These are phyloP conservation scores for Leguminivora glycinivorella DNA, from an alignment of 1,140 invertebrate species.

Conservation along the genomic window DNA sequence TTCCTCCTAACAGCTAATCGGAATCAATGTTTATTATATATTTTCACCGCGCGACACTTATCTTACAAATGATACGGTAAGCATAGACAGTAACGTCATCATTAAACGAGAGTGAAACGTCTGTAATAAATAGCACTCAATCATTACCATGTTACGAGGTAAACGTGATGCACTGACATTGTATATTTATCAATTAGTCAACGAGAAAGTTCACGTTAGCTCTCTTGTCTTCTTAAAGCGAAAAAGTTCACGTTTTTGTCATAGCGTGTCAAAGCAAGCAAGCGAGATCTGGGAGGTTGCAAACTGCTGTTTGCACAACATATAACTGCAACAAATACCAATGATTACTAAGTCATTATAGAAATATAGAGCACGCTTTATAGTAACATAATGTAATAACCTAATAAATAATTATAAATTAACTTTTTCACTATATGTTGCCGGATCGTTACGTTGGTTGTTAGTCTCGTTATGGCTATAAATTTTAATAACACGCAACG, in stretches of 20 bases:
- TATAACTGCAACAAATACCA: too few relatives aligned
- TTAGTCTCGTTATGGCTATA: too few relatives aligned
- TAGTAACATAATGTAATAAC: too few relatives aligned
- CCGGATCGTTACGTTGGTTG: too few relatives aligned
- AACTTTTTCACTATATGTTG: too few relatives aligned
- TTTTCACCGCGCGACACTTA: neutral
- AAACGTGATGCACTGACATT: constrained; percentile 14
- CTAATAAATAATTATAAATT: too few relatives aligned
- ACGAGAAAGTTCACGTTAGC: constrained; percentile 35
- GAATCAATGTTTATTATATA: neutral
- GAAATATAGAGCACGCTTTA: too few relatives aligned
- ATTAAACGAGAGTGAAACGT: constrained; percentile 12
- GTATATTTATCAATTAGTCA: constrained; percentile 15
- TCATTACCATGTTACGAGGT: constrained; percentile 21
- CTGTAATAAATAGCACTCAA: constrained; percentile 4
- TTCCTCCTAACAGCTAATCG: neutral
- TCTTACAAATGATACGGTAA: neutral
- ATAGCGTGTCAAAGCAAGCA: neutral
- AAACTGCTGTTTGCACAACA: neutral
- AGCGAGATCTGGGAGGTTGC: neutral
- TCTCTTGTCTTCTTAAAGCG: constrained; percentile 30
- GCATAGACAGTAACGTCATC: constrained; percentile 8
- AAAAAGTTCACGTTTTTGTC: constrained; percentile 1
- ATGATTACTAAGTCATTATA: too few relatives aligned
- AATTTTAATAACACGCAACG: neutral